These are phyloP conservation scores for Oncorhynchus gorbuscha DNA, from an alignment of 2,113 vertebrate species.

Conservation along the genomic window DNA sequence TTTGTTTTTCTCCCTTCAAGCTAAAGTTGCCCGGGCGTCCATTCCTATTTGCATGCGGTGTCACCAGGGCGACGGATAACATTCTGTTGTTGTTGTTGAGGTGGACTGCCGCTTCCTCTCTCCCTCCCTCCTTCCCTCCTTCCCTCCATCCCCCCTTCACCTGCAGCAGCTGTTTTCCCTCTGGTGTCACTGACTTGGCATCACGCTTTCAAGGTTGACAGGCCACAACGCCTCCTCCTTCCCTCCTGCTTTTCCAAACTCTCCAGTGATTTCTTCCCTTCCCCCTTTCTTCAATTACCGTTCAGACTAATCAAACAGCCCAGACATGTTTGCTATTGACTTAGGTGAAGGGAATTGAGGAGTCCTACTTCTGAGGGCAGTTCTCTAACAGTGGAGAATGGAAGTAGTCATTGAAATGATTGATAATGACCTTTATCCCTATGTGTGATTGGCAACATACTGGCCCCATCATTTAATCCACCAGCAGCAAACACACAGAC, in stretches of 20 bases:
- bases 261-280: background rate
- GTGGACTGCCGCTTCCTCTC: background rate
- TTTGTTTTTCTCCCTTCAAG: conserved; percentile 2
- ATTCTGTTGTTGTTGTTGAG: background rate
- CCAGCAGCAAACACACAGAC: background rate
- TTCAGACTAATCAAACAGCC: background rate
- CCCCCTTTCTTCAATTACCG: too few species aligned
- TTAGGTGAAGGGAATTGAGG: background rate
- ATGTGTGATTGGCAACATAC: background rate
- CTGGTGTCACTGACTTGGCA: background rate
- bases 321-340: background rate
- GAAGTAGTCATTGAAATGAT: background rate
- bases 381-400: background rate
- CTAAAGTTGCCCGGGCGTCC: background rate
- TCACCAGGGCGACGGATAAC: background rate
- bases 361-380: background rate
- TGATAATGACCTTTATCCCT: background rate
- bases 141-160: background rate
- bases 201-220: background rate
- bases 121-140: background rate
- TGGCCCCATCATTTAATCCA: background rate
- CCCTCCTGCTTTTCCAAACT: background rate
- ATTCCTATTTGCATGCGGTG: background rate
- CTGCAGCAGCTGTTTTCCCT: background rate
- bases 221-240: background rate